Evolutionary conservation across 1,140 invertebrate genomes (phyloP).

Genomic region (Hyles euphorbiae): DNA sequence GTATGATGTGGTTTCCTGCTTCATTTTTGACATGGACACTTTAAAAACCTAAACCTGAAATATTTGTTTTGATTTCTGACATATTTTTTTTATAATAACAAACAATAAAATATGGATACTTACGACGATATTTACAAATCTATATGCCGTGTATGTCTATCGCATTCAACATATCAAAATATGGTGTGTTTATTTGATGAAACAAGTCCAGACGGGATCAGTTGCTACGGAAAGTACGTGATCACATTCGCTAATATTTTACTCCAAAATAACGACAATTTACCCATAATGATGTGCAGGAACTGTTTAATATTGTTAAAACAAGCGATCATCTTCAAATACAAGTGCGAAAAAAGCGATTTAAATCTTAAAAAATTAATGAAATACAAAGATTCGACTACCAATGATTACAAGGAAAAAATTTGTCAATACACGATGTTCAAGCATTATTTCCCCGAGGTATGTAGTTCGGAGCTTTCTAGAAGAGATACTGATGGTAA

Average conservation of each 20-base stretch:
- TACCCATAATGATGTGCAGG: constrained; percentile 48
- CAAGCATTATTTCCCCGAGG: constrained; percentile 33
- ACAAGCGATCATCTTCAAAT: constrained; percentile 51
- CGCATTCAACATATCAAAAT: constrained; percentile 32
- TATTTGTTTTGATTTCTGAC: neutral
- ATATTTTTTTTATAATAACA: neutral
- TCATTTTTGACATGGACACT: too few relatives aligned
- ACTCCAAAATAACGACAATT: constrained; percentile 40
- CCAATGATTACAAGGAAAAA: constrained; percentile 28
- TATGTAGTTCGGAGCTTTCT: neutral
- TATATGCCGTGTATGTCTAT: constrained; percentile 57
- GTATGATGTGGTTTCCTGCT: too few relatives aligned
- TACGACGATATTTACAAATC: constrained; percentile 40
- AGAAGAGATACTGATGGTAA: neutral
- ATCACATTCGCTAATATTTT: constrained; percentile 41
- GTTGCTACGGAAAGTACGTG: constrained; percentile 45
- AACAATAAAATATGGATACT: constrained; percentile 19
- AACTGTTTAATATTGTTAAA: constrained; percentile 49
- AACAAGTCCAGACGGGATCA: constrained; percentile 32
- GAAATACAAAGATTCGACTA: constrained; percentile 12
- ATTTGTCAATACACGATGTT: constrained; percentile 42
- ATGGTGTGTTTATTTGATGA: constrained; percentile 53
- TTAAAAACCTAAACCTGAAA: too few relatives aligned
- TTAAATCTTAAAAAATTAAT: constrained; percentile 26
- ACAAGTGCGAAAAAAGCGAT: constrained; percentile 48